phyloP scores from a whole-genome alignment of 1,140 invertebrate genomes.

The Heliothis subflexa region DNA sequence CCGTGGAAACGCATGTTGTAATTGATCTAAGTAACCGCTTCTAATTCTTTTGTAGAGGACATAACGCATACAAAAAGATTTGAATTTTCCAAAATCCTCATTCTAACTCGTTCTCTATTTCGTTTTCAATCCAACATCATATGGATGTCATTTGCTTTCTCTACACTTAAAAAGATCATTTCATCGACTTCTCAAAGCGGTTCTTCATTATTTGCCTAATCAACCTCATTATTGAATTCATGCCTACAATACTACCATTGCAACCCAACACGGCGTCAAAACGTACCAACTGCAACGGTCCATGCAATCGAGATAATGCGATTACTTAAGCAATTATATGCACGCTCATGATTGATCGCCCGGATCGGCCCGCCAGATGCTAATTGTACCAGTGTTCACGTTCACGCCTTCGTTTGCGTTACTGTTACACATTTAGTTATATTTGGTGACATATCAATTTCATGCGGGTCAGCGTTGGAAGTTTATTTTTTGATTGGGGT shows the following conservation, averaged over 20 bases:
- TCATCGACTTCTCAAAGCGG: too few relatives aligned
- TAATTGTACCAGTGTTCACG: neutral
- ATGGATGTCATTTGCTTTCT: too few relatives aligned
- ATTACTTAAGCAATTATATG: slow-evolving; percentile 39
- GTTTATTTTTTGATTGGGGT: neutral
- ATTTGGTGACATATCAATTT: neutral
- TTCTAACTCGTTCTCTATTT: too few relatives aligned
- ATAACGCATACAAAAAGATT: too few relatives aligned
- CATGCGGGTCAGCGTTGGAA: slow-evolving; percentile 3
- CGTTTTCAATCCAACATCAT: too few relatives aligned
- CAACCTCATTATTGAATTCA: too few relatives aligned
- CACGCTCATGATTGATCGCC: slow-evolving; percentile 36
- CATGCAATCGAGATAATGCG: slow-evolving; percentile 29
- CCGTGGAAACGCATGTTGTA: too few relatives aligned
- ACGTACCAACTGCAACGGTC: slow-evolving; percentile 12
- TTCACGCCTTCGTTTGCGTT: slow-evolving; percentile 16
- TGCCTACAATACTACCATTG: neutral
- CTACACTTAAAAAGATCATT: too few relatives aligned
- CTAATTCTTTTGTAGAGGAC: too few relatives aligned
- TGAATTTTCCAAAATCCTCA: too few relatives aligned
- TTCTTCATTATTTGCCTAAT: too few relatives aligned
- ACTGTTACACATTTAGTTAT: slow-evolving; percentile 4
- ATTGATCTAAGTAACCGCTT: too few relatives aligned
- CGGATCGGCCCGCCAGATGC: slow-evolving; percentile 2
- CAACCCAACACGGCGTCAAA: slow-evolving; percentile 22